A percentile compares a stretch with the other conserved stretches of the same genome.
Evolutionary conservation across 2,888 invertebrate genomes (phyloP).

Genomic region (Matsumyia berberina): DNA sequence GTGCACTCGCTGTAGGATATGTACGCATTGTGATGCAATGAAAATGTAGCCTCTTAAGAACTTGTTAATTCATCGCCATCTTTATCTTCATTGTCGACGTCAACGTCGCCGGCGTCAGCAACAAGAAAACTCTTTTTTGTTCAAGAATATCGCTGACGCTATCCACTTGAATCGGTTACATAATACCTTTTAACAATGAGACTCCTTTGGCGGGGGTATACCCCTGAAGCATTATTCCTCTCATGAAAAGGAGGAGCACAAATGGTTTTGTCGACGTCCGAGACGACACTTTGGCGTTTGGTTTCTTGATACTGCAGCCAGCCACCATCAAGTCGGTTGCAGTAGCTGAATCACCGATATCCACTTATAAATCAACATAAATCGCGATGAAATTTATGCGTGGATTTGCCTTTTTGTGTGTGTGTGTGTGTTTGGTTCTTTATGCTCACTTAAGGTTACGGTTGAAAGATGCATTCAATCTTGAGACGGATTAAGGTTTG

Average conservation of each 20-base stretch:
- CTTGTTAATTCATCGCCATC: constrained; percentile 51
- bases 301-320: constrained; percentile 4
- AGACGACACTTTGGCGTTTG: constrained; percentile 41
- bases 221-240: constrained; percentile 26
- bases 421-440: constrained; percentile 5
- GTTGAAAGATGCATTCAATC: constrained; percentile 43
- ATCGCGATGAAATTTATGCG: constrained; percentile 58
- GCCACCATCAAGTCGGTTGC: constrained; percentile 1
- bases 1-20: constrained; percentile 6
- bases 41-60: constrained; percentile 35
- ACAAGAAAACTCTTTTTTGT: constrained; percentile 44
- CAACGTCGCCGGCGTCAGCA: constrained; percentile 9
- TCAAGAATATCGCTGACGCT: constrained; percentile 35
- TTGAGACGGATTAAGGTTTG: constrained; percentile 48
- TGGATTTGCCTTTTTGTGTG: constrained; percentile 5
- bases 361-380: constrained; percentile 61
- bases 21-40: constrained; percentile 49
- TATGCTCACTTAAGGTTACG: constrained; percentile 31
- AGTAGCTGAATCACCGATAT: constrained; percentile 5
- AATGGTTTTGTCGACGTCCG: constrained; percentile 48
- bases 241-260: constrained; percentile 31
- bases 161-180: constrained; percentile 51
- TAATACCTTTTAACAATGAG: constrained; percentile 21
- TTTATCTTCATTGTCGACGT: not conserved
- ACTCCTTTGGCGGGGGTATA: constrained; percentile 12